Evolutionary conservation across 2,797 vertebrate species (phyloP).

Genomic region (Delichon dasypus): DNA sequence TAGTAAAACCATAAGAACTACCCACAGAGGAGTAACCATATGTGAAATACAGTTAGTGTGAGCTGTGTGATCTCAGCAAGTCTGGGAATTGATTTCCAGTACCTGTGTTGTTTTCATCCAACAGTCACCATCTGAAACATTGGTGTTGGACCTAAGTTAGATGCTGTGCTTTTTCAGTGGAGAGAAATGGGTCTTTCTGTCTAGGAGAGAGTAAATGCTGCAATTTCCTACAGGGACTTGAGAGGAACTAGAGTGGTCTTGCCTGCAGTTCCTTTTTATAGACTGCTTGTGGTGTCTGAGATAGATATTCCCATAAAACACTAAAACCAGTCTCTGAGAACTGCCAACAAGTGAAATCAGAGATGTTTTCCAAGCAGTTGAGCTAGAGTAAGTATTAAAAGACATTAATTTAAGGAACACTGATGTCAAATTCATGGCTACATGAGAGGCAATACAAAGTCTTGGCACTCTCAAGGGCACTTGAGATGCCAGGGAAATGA

Average conservation of each 20-base stretch:
- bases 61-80: constrained; percentile 1
- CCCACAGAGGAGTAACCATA: background rate
- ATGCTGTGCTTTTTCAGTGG: background rate
- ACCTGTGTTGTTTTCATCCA: background rate
- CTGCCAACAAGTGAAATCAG: background rate
- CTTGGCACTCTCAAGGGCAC: background rate
- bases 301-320: background rate
- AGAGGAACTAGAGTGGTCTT: background rate
- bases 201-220: background rate
- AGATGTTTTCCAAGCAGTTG: constrained; percentile 4
- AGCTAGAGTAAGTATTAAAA: background rate
- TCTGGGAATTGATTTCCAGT: constrained; percentile 9
- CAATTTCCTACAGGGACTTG: background rate
- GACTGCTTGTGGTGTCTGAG: background rate
- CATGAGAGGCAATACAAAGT: background rate
- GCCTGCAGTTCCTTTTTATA: background rate
- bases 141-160: background rate
- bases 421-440: background rate
- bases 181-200: background rate
- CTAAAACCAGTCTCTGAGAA: background rate
- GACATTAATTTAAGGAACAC: background rate
- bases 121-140: background rate
- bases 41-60: background rate
- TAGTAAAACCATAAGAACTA: constrained; percentile 8
- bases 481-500: background rate